Percentiles rank a stretch among this genome's conserved stretches.
Evolutionary conservation across 1,140 invertebrate species (phyloP).

Genomic region (Bombus confusus): DNA sequence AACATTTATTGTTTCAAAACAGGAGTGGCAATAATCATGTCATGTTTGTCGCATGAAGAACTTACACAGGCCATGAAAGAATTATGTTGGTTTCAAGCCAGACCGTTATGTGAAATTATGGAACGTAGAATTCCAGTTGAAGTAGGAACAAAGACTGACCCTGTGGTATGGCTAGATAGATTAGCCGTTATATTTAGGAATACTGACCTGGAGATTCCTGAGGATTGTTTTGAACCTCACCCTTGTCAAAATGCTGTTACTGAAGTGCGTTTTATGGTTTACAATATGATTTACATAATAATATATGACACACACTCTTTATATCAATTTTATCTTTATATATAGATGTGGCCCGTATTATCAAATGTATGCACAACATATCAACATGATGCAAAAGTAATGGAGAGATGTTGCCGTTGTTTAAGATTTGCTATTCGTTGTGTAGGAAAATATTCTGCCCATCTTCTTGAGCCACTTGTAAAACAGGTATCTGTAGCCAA

Average conservation of each 20-base stretch:
- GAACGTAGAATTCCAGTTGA: constrained; percentile 79
- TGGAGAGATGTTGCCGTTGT: constrained; percentile 95
- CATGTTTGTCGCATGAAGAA: constrained; percentile 84
- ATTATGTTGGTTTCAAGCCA: constrained; percentile 90
- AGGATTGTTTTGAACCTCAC: constrained; percentile 86
- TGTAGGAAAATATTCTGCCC: constrained; percentile 89
- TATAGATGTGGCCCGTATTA: constrained; percentile 90
- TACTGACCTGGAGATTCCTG: constrained; percentile 84
- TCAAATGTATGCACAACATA: constrained; percentile 90
- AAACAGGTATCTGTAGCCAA: constrained; percentile 84
- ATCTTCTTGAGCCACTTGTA: constrained; percentile 91
- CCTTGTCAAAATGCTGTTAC: constrained; percentile 91
- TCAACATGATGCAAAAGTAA: constrained; percentile 91
- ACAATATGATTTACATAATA: neutral
- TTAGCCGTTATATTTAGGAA: constrained; percentile 94
- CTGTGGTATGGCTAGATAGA: constrained; percentile 96
- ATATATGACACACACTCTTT: constrained; percentile 2
- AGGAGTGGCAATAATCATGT: constrained; percentile 86
- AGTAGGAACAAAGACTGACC: constrained; percentile 87
- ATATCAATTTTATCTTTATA: neutral
- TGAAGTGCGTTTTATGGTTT: constrained; percentile 83
- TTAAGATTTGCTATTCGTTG: constrained; percentile 95
- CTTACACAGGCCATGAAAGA: constrained; percentile 89
- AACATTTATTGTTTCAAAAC: neutral
- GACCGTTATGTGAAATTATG: constrained; percentile 85